phyloP scores from a whole-genome alignment of 2,113 vertebrate species.

The Notarius lentiginosus region DNA sequence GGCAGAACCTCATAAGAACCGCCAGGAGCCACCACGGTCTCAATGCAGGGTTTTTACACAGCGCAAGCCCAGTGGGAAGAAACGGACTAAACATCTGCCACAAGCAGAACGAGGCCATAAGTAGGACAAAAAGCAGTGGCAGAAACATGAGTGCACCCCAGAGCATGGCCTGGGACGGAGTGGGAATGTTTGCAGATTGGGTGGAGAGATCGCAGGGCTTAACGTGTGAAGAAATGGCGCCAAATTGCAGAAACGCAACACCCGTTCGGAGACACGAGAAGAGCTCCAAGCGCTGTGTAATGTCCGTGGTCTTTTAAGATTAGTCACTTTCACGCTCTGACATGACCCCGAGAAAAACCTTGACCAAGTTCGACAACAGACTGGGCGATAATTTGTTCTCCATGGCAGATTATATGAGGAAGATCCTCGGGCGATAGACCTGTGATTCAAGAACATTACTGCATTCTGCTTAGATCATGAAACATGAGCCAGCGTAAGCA shows the following conservation, averaged over 20 bases:
- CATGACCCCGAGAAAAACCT: neutral
- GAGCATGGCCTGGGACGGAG: neutral
- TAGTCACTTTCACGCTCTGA: neutral
- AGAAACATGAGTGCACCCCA: neutral
- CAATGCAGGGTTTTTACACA: neutral
- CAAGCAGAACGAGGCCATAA: neutral
- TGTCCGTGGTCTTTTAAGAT: neutral
- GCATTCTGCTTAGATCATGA: neutral
- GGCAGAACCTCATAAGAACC: neutral
- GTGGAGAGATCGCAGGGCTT: conserved; percentile 1
- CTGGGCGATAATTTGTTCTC: neutral
- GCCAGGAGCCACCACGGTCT: neutral
- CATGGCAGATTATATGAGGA: neutral
- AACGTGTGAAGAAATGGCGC: neutral
- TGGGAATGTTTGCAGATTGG: neutral
- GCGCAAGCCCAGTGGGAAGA: neutral
- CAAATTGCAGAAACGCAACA: neutral
- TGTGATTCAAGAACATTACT: neutral
- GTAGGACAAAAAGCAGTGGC: neutral
- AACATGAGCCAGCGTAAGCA: neutral
- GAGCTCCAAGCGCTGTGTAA: neutral
- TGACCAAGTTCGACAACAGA: neutral
- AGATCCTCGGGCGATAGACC: neutral
- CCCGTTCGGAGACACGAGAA: neutral
- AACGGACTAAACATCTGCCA: neutral